phyloP scores from a whole-genome alignment of 2,888 invertebrate genomes.

The Drosophila macrospina region DNA sequence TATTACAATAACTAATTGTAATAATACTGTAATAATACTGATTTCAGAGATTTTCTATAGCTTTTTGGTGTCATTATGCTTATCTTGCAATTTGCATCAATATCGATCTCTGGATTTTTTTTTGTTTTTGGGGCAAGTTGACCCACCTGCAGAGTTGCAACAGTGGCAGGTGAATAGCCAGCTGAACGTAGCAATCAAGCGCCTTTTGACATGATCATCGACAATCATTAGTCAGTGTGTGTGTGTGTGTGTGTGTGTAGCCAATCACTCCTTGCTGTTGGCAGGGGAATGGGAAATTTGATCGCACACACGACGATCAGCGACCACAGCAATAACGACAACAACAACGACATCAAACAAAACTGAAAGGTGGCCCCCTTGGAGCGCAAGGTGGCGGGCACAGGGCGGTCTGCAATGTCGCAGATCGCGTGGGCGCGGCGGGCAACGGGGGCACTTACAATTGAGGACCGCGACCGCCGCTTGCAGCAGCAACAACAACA shows the following conservation, averaged over 20 bases:
- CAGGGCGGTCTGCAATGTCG: constrained; percentile 33
- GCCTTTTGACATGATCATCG: constrained; percentile 32
- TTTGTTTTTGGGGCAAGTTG: constrained; percentile 4
- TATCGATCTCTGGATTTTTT: constrained; percentile 18
- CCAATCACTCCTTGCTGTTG: constrained; percentile 34
- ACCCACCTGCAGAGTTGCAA: constrained; percentile 14
- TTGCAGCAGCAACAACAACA: constrained; percentile 36
- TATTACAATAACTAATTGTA: not conserved
- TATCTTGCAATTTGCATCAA: constrained; percentile 6
- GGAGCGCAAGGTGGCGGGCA: constrained; percentile 24
- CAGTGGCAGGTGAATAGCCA: constrained; percentile 48
- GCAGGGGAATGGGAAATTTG: constrained; percentile 57
- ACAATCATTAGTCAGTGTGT: constrained; percentile 11
- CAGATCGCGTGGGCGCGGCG: constrained; percentile 43
- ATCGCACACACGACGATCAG: constrained; percentile 53
- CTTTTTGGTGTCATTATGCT: constrained; percentile 4
- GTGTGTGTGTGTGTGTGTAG: constrained; percentile 14
- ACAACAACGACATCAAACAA: constrained; percentile 64
- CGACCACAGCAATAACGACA: constrained; percentile 25
- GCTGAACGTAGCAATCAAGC: constrained; percentile 26
- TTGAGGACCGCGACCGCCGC: constrained; percentile 65
- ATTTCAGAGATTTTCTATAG: not conserved
- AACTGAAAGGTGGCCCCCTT: constrained; percentile 55
- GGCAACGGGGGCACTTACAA: constrained; percentile 44
- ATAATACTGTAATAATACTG: not conserved